Percentiles rank a stretch among this genome's conserved stretches.
These are phyloP conservation scores for Galerucella nymphaeae DNA, from an alignment of 2,888 invertebrate species.

Conservation along the genomic window DNA sequence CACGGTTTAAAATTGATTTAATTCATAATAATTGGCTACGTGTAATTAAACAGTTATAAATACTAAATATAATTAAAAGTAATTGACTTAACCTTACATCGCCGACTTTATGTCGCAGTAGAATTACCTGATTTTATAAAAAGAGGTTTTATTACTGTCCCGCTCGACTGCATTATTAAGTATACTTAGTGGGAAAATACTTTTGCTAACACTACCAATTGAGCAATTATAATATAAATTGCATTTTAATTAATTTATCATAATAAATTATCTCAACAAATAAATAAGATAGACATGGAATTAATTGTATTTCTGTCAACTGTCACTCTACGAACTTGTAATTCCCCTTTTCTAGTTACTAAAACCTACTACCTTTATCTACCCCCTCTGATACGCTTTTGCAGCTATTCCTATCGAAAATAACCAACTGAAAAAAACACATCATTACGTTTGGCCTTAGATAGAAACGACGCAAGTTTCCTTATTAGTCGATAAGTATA, in stretches of 20 bases:
- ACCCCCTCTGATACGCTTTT: neutral
- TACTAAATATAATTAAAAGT: neutral
- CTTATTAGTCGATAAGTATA: slow-evolving; percentile 46
- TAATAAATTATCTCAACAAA: neutral
- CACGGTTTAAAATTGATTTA: neutral
- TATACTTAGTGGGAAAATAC: neutral
- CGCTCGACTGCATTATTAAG: neutral
- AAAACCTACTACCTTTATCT: neutral
- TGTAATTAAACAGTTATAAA: slow-evolving; percentile 1
- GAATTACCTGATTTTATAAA: neutral
- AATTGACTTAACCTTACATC: neutral
- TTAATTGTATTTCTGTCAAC: no score
- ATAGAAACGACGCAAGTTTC: slow-evolving; percentile 46
- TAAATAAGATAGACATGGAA: no score
- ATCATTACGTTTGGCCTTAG: slow-evolving; percentile 40
- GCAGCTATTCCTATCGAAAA: neutral
- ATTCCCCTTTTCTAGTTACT: no score
- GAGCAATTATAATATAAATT: no score
- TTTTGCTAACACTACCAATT: neutral
- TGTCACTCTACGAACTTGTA: no score
- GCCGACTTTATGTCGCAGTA: neutral
- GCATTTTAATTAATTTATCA: no score
- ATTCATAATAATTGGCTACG: neutral
- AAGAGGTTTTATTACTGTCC: neutral
- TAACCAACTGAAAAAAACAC: neutral